Evolutionary conservation across 2,888 invertebrate species (phyloP), one percentile per base, ranked within the genome.

Genomic region (Pyrocoelia pectoralis): DNA sequence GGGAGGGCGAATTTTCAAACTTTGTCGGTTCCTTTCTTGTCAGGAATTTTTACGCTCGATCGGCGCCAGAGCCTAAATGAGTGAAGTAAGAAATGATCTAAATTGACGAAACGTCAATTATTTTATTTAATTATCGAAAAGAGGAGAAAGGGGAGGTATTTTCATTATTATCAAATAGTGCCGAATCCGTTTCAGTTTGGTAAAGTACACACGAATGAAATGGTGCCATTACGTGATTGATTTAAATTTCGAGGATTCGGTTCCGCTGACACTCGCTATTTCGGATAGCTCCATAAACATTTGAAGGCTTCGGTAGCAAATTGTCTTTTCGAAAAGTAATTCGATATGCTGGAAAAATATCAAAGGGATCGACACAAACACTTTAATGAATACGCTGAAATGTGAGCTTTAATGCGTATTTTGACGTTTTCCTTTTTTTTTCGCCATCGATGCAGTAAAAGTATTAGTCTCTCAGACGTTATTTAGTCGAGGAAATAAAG

Each of bases 381-480:
- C 51, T 19, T 49, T 49, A 49, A 49, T 18, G 19, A 19, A 43
- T 43, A 13, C 41, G 13, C 8, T 4, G 41, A 43, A 43, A 43
- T 15, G 19, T 33, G 43, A 56, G 19, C 24, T 28, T 15, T 43
- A 56, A 56, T 69, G 72, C 67, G 58, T 64, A 43, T 43, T 43
- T 43, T 43, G 41, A 13, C 41, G 24, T n/a, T 24, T 15, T 15
- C 8, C 9, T 8, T 15, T 43, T 43, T 43, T 43, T 8, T 8
- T 3, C 9, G 13, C 6, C 24, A 24, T 24, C 3, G 24, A 24
- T 24, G 24, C n/a, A n/a, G n/a, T n/a, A n/a, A n/a, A 6, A 24
- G 24, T 24, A 24, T 24, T 24, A 24, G 67, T 68, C 70, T 70
- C 69, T 71, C 68, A 71, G 67, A 72, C 73, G 72, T 69, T 73